These are phyloP conservation scores for Peromyscus maniculatus DNA, from an alignment of 2,113 vertebrate species.

Conservation along the genomic window DNA sequence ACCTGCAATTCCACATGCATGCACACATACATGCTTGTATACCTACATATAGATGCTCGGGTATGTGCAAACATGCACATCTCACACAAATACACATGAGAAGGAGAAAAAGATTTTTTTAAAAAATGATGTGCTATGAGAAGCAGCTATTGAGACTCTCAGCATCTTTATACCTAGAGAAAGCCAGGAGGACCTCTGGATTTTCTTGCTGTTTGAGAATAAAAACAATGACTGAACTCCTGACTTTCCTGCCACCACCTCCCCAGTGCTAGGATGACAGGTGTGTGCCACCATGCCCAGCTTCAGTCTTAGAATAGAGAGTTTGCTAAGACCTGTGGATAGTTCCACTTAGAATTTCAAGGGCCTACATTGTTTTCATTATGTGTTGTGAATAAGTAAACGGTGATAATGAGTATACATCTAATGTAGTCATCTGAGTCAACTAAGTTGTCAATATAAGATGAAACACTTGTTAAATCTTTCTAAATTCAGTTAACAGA, in stretches of 20 bases:
- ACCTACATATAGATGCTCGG: neutral
- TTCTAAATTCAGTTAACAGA: slow-evolving; percentile 18
- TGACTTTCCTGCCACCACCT: neutral
- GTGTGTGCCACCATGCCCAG: neutral
- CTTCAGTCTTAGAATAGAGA: neutral
- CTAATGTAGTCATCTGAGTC: neutral
- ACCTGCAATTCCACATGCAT: neutral
- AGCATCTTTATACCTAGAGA: neutral
- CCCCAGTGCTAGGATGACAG: neutral
- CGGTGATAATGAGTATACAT: slow-evolving; percentile 1
- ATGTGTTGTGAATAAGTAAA: slow-evolving; percentile 39
- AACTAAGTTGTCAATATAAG: slow-evolving; percentile 5
- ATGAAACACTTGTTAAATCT: slow-evolving; percentile 24
- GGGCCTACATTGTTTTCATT: slow-evolving; percentile 32
- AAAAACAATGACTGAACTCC: neutral
- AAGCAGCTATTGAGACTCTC: neutral
- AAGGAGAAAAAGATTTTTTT: neutral
- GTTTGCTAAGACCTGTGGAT: slow-evolving; percentile 19
- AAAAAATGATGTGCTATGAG: neutral
- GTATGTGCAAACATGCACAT: neutral
- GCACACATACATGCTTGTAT: neutral
- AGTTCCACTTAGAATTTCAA: slow-evolving; percentile 47
- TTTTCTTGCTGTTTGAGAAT: slow-evolving; percentile 39
- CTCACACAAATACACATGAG: neutral
- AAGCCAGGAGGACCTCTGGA: neutral